phyloP scores from a whole-genome alignment of 1,140 invertebrate species.

The Conopomorpha cramerella region DNA sequence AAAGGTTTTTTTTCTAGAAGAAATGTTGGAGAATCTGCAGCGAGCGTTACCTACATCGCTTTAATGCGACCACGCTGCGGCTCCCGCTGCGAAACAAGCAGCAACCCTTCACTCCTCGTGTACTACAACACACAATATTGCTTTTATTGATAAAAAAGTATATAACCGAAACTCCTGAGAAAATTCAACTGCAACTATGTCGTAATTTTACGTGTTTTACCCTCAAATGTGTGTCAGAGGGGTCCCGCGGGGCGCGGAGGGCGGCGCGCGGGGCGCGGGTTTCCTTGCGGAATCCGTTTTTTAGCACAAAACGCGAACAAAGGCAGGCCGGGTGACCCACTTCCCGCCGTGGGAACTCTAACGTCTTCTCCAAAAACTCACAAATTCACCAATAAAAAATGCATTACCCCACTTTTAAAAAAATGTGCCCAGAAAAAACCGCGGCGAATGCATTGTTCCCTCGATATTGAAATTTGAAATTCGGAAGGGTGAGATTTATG shows the following conservation, averaged over 20 bases:
- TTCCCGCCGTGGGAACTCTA: slow-evolving; percentile 54
- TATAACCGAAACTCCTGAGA: slow-evolving; percentile 31
- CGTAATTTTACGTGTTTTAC: slow-evolving; percentile 41
- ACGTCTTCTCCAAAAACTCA: slow-evolving; percentile 25
- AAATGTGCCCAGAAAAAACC: slow-evolving; percentile 41
- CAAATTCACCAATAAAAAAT: slow-evolving; percentile 46
- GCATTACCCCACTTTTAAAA: slow-evolving; percentile 56
- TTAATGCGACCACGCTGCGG: too few relatives aligned
- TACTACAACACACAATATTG: slow-evolving; percentile 31
- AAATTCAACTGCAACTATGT: slow-evolving; percentile 43
- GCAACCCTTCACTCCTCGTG: slow-evolving; percentile 27
- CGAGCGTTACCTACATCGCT: too few relatives aligned
- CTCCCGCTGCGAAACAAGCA: too few relatives aligned
- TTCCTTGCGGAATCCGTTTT: slow-evolving; percentile 43
- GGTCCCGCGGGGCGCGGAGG: slow-evolving; percentile 11
- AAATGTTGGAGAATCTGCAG: too few relatives aligned
- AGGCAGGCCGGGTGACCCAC: slow-evolving; percentile 54
- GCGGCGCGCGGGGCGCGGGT: slow-evolving; percentile 25
- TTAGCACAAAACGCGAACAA: slow-evolving; percentile 45
- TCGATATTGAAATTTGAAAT: slow-evolving; percentile 49
- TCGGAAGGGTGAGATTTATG: slow-evolving; percentile 56
- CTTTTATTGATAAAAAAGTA: slow-evolving; percentile 30
- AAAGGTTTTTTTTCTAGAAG: too few relatives aligned
- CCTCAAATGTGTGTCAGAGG: slow-evolving; percentile 50
- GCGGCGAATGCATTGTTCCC: slow-evolving; percentile 36